These are phyloP conservation scores for Spicauda simplicius DNA, from an alignment of 2,888 invertebrate species.

Conservation along the genomic window DNA sequence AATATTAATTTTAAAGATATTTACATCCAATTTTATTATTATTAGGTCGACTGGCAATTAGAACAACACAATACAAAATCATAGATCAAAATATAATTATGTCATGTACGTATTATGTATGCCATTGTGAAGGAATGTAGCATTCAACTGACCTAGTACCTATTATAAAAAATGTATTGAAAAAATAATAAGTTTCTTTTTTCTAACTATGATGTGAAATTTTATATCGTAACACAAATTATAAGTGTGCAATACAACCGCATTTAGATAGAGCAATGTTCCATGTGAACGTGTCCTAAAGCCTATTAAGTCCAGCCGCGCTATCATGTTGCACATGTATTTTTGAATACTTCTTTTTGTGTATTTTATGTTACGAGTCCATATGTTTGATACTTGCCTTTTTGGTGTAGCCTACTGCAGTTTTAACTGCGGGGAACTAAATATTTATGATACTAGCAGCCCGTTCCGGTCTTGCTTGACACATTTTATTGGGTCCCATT, in stretches of 20 bases:
- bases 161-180: no score
- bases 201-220: no score
- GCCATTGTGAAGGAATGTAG: no score
- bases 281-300: conserved; percentile 11
- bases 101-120: no score
- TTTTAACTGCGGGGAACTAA: conserved; percentile 33
- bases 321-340: conserved; percentile 32
- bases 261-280: background rate
- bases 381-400: conserved; percentile 32
- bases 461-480: conserved; percentile 30
- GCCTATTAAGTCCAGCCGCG: conserved; percentile 18
- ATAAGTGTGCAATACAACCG: background rate
- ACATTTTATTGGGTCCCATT: conserved; percentile 30
- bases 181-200: no score
- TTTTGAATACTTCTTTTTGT: conserved; percentile 27
- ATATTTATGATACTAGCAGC: conserved; percentile 31
- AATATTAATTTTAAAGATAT: no score
- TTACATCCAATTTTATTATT: no score
- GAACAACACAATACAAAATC: no score
- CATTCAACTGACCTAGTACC: no score
- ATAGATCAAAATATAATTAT: no score
- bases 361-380: conserved; percentile 29
- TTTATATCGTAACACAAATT: no score
- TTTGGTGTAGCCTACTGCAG: conserved; percentile 34
- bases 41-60: no score